These are phyloP conservation scores for Syndactyla subalaris DNA, from an alignment of 2,797 vertebrate genomes.

Conservation along the genomic window DNA sequence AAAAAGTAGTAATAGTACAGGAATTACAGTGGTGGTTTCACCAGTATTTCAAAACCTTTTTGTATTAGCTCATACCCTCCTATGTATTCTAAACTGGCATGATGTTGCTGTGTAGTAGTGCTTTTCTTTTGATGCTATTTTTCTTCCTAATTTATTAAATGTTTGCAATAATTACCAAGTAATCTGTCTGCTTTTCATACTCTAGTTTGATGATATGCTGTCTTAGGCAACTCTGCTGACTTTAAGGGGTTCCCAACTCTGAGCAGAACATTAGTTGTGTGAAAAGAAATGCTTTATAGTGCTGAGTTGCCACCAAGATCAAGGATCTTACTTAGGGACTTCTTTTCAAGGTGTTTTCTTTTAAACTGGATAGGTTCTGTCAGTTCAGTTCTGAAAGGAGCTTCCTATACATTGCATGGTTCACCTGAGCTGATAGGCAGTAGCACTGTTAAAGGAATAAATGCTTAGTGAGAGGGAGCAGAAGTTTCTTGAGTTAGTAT, in stretches of 20 bases:
- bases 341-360: neutral
- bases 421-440: neutral
- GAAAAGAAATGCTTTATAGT: neutral
- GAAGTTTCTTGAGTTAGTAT: neutral
- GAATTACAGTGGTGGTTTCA: neutral
- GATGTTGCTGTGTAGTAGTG: neutral
- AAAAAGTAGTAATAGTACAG: neutral
- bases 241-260: neutral
- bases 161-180: neutral
- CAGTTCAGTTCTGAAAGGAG: neutral
- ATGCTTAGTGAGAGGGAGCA: neutral
- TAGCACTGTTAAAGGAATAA: neutral
- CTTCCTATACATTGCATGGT: fast-evolving
- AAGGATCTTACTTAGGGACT: neutral
- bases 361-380: neutral
- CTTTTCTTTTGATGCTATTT: neutral
- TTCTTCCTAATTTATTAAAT: neutral
- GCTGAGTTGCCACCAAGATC: neutral
- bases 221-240: neutral
- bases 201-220: neutral
- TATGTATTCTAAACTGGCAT: neutral
- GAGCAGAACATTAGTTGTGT: neutral
- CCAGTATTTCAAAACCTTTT: neutral
- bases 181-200: neutral
- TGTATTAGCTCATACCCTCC: neutral